Evolutionary conservation across 1,140 invertebrate species (phyloP), one percentile per base, ranked within the genome.

Genomic region (Campoletis sonorensis): DNA sequence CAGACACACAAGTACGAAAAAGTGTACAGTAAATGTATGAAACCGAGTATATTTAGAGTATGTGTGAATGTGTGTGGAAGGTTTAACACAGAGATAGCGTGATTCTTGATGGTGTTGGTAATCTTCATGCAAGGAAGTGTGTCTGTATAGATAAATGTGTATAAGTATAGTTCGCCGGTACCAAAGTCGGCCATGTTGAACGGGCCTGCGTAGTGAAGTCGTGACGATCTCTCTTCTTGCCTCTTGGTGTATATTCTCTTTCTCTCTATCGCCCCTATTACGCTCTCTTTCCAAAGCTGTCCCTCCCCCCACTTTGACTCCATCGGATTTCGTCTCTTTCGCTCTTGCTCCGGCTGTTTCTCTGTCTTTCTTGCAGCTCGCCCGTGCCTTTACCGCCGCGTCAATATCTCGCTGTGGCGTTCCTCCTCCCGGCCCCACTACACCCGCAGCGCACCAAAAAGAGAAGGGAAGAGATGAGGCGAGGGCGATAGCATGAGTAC

Each of bases 131-230:
- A 61, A 13, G 5, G 40, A 45, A 10, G 40, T 45, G 11, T 58
- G 8, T 70, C 51, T 26, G 26, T 76, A 51, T 82, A 27, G 26
- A 21, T 82, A 30, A 49, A 13, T 23, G 18, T 54, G 33, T 23
- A 54, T 68, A 54, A 27, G 21, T 23, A 51, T 33, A 72, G 27
- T 79, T 81, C n/a, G 51, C 75, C 77, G 64, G 37, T 81, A 79
- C 72, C 78, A 79, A 23, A 51, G 83, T 84, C 82, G 84, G 84
- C 84, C 84, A 85, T 84, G 82, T 84, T 85, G 84, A 81, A 81
- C 79, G 82, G 81, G 81, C 78, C 84, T 84, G 84, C 82, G 84
- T 85, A 81, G 70, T 82, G 49, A 67, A 79, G 61, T 33, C n/a
- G 45, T 3, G 21, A 23, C 54, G 18, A 23, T 51, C 23, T 40